phyloP scores from a whole-genome alignment of 2,888 invertebrate genomes.

The Bellardia pandia region DNA sequence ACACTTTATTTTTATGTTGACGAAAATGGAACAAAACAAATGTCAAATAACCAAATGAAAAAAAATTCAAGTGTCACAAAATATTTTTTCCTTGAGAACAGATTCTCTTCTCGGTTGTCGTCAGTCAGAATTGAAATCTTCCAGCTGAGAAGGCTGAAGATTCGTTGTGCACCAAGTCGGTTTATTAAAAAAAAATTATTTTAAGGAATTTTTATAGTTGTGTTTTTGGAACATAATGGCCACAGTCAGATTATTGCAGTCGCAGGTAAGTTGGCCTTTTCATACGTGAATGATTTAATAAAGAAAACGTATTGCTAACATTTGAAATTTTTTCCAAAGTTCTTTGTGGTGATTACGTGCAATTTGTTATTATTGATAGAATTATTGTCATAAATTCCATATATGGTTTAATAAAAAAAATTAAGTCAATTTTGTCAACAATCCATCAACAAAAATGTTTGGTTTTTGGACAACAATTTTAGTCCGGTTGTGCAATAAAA shows the following conservation, averaged over 20 bases:
- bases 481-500: slow-evolving; percentile 64
- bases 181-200: slow-evolving; percentile 52
- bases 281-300: background rate
- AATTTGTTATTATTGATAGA: background rate
- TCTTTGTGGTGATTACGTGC: background rate
- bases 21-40: slow-evolving; percentile 29
- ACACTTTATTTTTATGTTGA: background rate
- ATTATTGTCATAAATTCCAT: background rate
- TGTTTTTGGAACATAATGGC: slow-evolving; percentile 77
- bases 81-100: slow-evolving; percentile 44
- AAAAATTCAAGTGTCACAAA: slow-evolving; percentile 11
- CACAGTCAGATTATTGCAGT: slow-evolving; percentile 79
- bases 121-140: slow-evolving; percentile 83
- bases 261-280: slow-evolving; percentile 79
- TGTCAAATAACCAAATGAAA: slow-evolving; percentile 33
- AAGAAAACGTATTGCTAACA: background rate
- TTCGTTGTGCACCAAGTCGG: slow-evolving; percentile 76
- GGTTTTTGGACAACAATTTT: background rate
- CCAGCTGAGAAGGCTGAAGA: slow-evolving; percentile 85
- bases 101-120: slow-evolving; percentile 55
- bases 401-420: slow-evolving; percentile 18
- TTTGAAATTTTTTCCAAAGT: background rate
- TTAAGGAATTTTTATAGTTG: slow-evolving; percentile 43
- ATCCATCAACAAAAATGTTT: background rate
- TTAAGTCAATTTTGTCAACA: background rate